A percentile compares a stretch with the other conserved stretches of the same genome.
phyloP scores from a whole-genome alignment of 2,113 vertebrate species.

The Grammomys surdaster region DNA sequence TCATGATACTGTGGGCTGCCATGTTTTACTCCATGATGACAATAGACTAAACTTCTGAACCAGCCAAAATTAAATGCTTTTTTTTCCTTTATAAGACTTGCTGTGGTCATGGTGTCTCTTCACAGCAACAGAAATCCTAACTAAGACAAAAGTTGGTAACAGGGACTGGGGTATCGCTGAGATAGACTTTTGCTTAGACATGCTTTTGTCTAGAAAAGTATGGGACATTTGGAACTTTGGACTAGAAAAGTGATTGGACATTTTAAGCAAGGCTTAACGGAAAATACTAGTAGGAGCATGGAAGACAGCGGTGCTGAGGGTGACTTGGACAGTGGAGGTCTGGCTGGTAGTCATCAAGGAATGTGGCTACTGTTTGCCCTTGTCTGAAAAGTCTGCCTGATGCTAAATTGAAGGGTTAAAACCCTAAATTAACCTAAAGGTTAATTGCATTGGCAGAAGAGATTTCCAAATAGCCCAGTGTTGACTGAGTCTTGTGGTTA shows the following conservation, averaged over 20 bases:
- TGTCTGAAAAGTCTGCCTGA: neutral
- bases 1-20: neutral
- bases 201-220: too few species aligned
- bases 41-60: neutral
- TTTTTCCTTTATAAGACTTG: too few species aligned
- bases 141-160: too few species aligned
- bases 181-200: too few species aligned
- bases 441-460: neutral
- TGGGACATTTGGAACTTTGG: too few species aligned
- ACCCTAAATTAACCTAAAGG: too few species aligned
- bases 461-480: neutral
- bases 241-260: too few species aligned
- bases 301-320: neutral
- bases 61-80: neutral
- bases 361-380: neutral
- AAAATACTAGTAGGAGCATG: neutral
- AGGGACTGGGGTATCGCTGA: too few species aligned
- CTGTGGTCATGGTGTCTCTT: too few species aligned
- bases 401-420: neutral
- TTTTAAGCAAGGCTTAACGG: neutral
- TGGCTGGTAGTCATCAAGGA: neutral
- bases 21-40: neutral
- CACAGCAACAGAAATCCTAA: too few species aligned
- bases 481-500: neutral
- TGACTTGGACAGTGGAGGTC: neutral